Evolutionary conservation across 2,888 invertebrate genomes (phyloP).

Genomic region (Cantharis flavilabris): DNA sequence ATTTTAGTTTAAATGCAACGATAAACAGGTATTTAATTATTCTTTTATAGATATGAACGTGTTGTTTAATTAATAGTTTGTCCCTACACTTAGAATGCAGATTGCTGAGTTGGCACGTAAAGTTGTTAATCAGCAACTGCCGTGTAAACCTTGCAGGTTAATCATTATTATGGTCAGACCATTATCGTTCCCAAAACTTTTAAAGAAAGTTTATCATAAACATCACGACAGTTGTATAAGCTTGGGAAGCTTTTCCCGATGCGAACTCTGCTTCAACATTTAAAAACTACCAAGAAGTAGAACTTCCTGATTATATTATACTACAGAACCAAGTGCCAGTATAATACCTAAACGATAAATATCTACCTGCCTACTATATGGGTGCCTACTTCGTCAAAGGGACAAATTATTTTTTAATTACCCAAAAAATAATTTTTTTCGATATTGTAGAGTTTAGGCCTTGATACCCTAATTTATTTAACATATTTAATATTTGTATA

Average conservation of each 20-base stretch:
- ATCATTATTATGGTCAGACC: slow-evolving; percentile 41
- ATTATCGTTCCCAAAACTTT: slow-evolving; percentile 18
- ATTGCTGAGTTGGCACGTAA: slow-evolving; percentile 47
- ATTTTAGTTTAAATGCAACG: slow-evolving; percentile 37
- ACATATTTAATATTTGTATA: background rate
- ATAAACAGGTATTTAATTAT: slow-evolving; percentile 49
- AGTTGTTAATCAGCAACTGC: slow-evolving; percentile 48
- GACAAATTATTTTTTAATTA: background rate
- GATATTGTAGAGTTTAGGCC: background rate
- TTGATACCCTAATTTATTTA: background rate
- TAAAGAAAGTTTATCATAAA: slow-evolving; percentile 22
- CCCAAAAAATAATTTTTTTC: background rate
- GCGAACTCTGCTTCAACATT: background rate
- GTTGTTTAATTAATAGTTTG: slow-evolving; percentile 49
- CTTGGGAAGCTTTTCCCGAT: background rate
- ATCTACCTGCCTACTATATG: background rate
- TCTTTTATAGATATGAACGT: slow-evolving; percentile 47
- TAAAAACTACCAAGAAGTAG: background rate
- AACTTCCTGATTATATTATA: too few relatives aligned
- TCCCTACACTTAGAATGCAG: slow-evolving; percentile 44
- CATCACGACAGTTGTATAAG: slow-evolving; percentile 9
- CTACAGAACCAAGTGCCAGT: too few relatives aligned
- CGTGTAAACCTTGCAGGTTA: slow-evolving; percentile 39
- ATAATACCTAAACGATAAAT: background rate
- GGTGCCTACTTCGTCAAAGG: background rate